Evolutionary conservation across 2,113 vertebrate species (phyloP).

Genomic region (Scopus umbretta): DNA sequence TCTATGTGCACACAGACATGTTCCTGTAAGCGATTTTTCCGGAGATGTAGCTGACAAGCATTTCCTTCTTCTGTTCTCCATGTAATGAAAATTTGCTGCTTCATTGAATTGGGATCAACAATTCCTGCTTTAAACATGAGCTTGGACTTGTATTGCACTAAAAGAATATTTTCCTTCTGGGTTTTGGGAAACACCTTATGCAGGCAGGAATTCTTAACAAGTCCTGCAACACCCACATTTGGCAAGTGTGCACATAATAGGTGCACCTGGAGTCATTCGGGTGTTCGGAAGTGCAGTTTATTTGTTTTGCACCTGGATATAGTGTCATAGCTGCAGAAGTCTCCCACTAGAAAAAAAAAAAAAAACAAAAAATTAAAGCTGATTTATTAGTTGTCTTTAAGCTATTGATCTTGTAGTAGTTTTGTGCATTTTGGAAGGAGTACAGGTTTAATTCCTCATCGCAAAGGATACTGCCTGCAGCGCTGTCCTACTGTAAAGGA

Average conservation of each 20-base stretch:
- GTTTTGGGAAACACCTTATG: neutral
- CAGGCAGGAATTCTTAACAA: neutral
- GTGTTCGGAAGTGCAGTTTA: neutral
- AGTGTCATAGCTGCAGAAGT: neutral
- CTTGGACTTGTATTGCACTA: neutral
- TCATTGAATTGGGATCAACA: neutral
- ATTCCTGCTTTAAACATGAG: neutral
- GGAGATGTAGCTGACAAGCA: neutral
- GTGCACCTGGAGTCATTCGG: neutral
- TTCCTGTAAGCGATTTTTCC: neutral
- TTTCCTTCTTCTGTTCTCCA: neutral
- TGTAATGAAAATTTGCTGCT: neutral
- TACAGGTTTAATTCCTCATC: neutral
- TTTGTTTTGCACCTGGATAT: neutral
- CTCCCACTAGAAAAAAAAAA: neutral
- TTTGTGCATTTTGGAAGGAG: neutral
- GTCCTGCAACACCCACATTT: neutral
- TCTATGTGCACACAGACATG: neutral
- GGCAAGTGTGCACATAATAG: neutral
- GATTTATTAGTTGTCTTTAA: neutral
- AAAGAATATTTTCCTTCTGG: neutral
- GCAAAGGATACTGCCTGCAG: neutral
- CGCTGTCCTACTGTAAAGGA: neutral
- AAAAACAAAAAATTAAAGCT: neutral
- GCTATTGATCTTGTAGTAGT: neutral